These are phyloP conservation scores for Geodia barretti DNA, from an alignment of 37 sponge, comb jelly and placozoan genomes.

Conservation along the genomic window DNA sequence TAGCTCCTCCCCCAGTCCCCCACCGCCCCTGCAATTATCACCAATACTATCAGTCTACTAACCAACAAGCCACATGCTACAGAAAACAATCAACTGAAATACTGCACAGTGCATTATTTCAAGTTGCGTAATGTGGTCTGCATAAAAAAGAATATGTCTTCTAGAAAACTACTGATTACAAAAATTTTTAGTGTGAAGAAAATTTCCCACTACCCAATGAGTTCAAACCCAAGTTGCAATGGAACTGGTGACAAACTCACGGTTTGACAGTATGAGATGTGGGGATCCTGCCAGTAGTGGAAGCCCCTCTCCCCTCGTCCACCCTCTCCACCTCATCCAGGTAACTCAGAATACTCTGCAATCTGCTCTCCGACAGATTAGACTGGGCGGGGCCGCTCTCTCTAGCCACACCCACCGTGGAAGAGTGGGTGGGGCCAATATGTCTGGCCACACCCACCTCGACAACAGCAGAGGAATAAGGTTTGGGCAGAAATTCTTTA, in stretches of 20 bases:
- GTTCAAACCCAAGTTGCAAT: no score
- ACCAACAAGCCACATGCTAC: no score
- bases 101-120: no score
- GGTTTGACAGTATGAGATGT: background rate
- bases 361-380: constrained; percentile 18
- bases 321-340: constrained; percentile 74
- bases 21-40: background rate
- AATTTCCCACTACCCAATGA: no score
- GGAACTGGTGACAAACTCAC: background rate
- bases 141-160: no score
- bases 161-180: no score
- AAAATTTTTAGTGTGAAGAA: no score
- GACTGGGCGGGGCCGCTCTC: background rate
- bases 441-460: no score
- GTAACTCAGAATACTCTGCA: constrained; percentile 59
- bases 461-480: background rate
- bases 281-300: background rate
- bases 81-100: no score
- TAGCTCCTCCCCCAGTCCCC: constrained; percentile 12
- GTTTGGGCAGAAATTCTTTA: background rate
- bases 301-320: constrained; percentile 10
- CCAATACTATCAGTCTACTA: no score
- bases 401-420: background rate
- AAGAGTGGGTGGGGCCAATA: background rate
- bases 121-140: no score